A percentile compares a stretch with the other conserved stretches of the same genome.
Evolutionary conservation across 2,797 vertebrate genomes (phyloP).

Genomic region (Hippocampus kuda): DNA sequence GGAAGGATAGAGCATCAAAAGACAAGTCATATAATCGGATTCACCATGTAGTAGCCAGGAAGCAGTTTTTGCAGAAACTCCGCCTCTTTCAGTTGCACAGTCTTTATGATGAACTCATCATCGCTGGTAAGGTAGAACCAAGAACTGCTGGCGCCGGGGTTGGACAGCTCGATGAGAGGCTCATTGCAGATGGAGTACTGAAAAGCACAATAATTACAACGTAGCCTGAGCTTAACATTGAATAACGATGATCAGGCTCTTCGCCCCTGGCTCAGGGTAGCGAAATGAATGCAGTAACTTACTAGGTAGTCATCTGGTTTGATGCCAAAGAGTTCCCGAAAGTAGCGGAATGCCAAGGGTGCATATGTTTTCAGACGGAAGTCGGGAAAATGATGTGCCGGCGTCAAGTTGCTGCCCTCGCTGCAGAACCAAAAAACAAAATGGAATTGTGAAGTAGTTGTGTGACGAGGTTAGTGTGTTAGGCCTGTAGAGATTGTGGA

Average conservation of each 20-base stretch:
- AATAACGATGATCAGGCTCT: neutral
- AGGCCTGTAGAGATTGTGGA: too few species aligned
- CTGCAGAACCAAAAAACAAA: constrained; percentile 46
- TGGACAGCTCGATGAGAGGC: constrained; percentile 88
- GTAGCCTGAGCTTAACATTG: neutral
- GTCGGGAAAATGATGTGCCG: constrained; percentile 89
- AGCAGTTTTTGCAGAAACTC: constrained; percentile 96
- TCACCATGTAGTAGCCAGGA: constrained; percentile 97
- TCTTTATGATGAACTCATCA: constrained; percentile 97
- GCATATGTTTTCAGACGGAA: constrained; percentile 93
- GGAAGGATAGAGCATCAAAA: neutral
- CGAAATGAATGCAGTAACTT: constrained; percentile 1
- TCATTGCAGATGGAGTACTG: constrained; percentile 93
- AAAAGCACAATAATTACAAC: neutral
- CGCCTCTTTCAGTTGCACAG: constrained; percentile 92
- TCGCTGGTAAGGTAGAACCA: constrained; percentile 95
- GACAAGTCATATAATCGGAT: constrained; percentile 9
- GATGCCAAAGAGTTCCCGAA: constrained; percentile 95
- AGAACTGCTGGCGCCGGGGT: constrained; percentile 92
- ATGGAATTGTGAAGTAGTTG: neutral
- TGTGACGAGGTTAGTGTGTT: too few species aligned
- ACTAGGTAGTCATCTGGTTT: constrained; percentile 93
- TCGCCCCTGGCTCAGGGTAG: neutral
- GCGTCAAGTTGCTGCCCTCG: constrained; percentile 90
- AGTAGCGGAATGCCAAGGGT: constrained; percentile 91